A percentile compares a stretch with the other conserved stretches of the same genome.
These are phyloP conservation scores for Empidonax traillii DNA, from an alignment of 2,113 vertebrate species.

Conservation along the genomic window DNA sequence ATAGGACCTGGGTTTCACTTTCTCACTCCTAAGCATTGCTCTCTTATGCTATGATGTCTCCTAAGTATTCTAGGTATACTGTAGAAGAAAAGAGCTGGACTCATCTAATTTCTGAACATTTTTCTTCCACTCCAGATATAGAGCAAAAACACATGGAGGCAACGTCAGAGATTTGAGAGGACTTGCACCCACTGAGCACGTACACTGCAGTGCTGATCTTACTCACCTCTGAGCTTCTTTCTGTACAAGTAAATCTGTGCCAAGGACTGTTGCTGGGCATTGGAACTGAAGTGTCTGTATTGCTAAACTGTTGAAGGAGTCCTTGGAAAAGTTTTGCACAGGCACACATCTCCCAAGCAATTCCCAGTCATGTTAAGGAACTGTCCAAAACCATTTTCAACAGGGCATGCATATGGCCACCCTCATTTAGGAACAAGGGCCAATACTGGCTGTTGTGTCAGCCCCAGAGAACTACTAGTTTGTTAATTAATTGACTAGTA, in stretches of 20 bases:
- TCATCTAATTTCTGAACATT: not conserved
- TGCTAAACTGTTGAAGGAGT: not conserved
- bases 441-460: not conserved
- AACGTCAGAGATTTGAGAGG: not conserved
- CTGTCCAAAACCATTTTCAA: not conserved
- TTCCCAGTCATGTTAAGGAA: not conserved
- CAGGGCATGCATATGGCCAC: not conserved
- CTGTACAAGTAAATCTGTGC: not conserved
- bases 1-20: not conserved
- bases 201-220: accelerated
- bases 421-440: not conserved
- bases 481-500: not conserved
- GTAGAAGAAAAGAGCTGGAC: not conserved
- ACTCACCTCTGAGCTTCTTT: not conserved
- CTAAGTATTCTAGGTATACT: not conserved
- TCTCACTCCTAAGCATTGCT: not conserved
- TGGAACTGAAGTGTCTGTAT: not conserved
- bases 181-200: not conserved
- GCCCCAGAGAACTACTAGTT: not conserved
- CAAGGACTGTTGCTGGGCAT: not conserved
- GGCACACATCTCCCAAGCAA: not conserved
- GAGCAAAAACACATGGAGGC: not conserved
- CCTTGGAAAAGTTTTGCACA: not conserved
- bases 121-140: not conserved
- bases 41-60: not conserved